These are phyloP conservation scores for Lethocerus indicus DNA, from an alignment of 1,140 invertebrate genomes.

Conservation along the genomic window DNA sequence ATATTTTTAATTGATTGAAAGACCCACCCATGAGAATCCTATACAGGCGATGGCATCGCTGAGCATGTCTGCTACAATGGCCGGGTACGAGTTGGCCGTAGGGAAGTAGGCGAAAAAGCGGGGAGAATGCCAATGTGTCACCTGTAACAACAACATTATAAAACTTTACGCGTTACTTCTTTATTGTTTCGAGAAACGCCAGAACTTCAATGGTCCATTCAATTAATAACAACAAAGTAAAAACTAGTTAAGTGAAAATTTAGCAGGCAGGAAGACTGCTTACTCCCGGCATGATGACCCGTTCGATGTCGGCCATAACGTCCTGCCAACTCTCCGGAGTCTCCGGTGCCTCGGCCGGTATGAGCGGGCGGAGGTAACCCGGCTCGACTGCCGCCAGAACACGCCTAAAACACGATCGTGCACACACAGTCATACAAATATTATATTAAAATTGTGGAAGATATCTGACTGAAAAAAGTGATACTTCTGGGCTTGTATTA, in stretches of 20 bases:
- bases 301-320: conserved; percentile 78
- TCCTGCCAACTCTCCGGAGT: conserved; percentile 73
- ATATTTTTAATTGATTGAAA: neutral
- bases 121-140: conserved; percentile 96
- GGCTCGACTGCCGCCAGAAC: conserved; percentile 67
- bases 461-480: neutral
- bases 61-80: conserved; percentile 90
- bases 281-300: conserved; percentile 90
- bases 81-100: conserved; percentile 87
- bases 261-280: conserved; percentile 18
- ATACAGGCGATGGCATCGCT: conserved; percentile 85
- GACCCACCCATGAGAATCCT: conserved; percentile 67
- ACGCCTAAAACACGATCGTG: conserved; percentile 32
- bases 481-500: neutral
- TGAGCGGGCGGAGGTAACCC: conserved; percentile 64
- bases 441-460: neutral
- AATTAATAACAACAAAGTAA: neutral
- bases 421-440: neutral
- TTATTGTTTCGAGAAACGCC: too few species aligned
- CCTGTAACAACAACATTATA: conserved; percentile 24
- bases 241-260: neutral
- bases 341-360: conserved; percentile 66
- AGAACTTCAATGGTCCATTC: too few species aligned
- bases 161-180: neutral
- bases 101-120: conserved; percentile 97